Evolutionary conservation across 1,140 invertebrate genomes (phyloP), one percentile per base, ranked within the genome.

Genomic region (Ephestia elutella): DNA sequence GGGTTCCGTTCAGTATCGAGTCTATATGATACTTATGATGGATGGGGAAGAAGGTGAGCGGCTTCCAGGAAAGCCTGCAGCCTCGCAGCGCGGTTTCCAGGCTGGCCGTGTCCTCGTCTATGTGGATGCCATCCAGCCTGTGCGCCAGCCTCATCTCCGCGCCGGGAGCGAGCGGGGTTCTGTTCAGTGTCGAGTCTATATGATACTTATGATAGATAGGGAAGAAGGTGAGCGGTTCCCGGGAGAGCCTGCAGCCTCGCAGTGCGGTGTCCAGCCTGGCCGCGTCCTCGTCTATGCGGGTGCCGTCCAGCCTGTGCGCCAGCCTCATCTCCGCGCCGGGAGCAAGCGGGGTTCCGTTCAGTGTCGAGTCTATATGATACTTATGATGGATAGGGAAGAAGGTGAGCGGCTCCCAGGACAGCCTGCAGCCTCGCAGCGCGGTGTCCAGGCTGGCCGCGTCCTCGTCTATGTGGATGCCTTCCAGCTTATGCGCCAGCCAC

Each of bases 1-100:
- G n/a, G n/a, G n/a, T n/a, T n/a, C n/a, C n/a, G n/a, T n/a, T n/a
- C n/a, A n/a, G n/a, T n/a, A n/a, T n/a, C n/a, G n/a, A n/a, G n/a
- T n/a, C n/a, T n/a, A n/a, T n/a, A n/a, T 64, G 32, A 61, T 75
- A 82, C 81, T 73, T 73, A 62, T 73, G 73, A 63, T 85, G 82
- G 20, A 49, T 25, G 0, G 75, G 73, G 32, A 81, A 85, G 56
- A 67, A 80, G 38, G 63, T 62, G 11, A 80, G 53, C 2, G 58
- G 49, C 8, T 80, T 60, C 1, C 63, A 25, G 0, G 54, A 32
- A 51, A 81, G 55, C 1, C 49, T 28, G 50, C 82, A 85, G 0
- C 58, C 63, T 2, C 73, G 70, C 0, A 81, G 50, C 5, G 63
- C 18, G 0, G 57, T 28, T 15, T 66, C 59, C 0, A 85, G 62